Evolutionary conservation across 2,888 invertebrate species (phyloP).

Genomic region (Harpagoxenus sublaevis): DNA sequence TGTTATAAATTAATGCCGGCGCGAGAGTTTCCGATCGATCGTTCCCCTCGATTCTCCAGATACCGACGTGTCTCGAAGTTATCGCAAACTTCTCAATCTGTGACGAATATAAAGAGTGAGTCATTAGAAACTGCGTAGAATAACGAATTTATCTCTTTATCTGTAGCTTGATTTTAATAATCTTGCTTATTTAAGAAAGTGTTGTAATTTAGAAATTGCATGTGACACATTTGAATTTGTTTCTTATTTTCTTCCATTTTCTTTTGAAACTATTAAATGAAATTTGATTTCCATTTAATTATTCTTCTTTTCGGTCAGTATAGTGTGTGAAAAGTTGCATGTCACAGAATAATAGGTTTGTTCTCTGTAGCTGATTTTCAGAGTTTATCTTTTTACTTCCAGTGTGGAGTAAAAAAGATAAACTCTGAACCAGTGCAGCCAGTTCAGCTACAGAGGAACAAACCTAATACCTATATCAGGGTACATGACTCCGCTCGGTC

Average conservation of each 20-base stretch:
- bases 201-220: not conserved
- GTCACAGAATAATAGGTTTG: not conserved
- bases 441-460: no score
- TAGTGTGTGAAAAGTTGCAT: not conserved
- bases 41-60: not conserved
- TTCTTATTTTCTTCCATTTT: not conserved
- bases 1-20: constrained; percentile 1
- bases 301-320: not conserved
- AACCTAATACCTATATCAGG: not conserved
- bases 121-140: constrained; percentile 28
- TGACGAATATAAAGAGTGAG: constrained; percentile 13
- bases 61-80: not conserved
- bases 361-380: no score
- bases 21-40: not conserved
- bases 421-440: no score
- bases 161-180: not conserved
- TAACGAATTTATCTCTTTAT: not conserved
- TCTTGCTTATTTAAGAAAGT: not conserved
- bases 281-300: not conserved
- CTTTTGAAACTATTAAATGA: not conserved
- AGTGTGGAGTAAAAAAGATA: no score
- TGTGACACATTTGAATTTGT: not conserved
- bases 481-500: not conserved
- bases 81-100: not conserved
- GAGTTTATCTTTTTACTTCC: no score